Evolutionary conservation across 2,888 invertebrate species (phyloP), one percentile per base, ranked within the genome.

Genomic region (Polietes domitor): DNA sequence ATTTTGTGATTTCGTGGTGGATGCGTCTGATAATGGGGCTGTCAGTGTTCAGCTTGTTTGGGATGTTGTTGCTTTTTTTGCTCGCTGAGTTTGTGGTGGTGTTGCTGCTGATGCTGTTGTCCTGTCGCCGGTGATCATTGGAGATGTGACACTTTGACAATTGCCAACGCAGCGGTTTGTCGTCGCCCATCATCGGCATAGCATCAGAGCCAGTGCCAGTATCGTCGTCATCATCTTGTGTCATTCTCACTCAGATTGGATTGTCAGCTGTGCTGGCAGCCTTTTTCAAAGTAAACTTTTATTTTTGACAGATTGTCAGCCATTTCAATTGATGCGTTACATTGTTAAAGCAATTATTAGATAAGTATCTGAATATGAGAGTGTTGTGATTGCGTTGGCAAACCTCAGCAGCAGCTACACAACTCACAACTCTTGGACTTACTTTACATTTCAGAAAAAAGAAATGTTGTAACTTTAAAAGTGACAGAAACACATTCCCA

Each of bases 231-330:
- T 73, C 43, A 50, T 63, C 19, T 63, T 58, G 74, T 77, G 80
- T 83, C 77, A 80, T 80, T 83, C 83, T 75, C 77, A 83, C 75
- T 80, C 63, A 32, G 15, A 19, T n/a, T n/a, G 37, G 32, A 32
- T 6, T 50, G 79, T 72, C 77, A 73, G 41, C 73, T 21, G n/a
- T n/a, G n/a, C 63, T 71, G 81, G 70, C 77, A 75, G 78, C 76
- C 63, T 84, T 85, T 80, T 77, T 68, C 68, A 63, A 83, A 77
- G 74, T 75, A 77, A 77, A 77, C 71, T 77, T 82, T 68, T 63
- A 76, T 76, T 84, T 83, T 73, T 85, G 84, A 85, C 84, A 85
- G 80, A 78, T 80, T 85, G 85, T 84, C 82, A 84, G 78, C 65
- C 78, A 68, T 76, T 76, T 76, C 75, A 81, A 37, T 61, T 73